Evolutionary conservation across 2,113 vertebrate genomes (phyloP).

Genomic region (Hippolais icterina): DNA sequence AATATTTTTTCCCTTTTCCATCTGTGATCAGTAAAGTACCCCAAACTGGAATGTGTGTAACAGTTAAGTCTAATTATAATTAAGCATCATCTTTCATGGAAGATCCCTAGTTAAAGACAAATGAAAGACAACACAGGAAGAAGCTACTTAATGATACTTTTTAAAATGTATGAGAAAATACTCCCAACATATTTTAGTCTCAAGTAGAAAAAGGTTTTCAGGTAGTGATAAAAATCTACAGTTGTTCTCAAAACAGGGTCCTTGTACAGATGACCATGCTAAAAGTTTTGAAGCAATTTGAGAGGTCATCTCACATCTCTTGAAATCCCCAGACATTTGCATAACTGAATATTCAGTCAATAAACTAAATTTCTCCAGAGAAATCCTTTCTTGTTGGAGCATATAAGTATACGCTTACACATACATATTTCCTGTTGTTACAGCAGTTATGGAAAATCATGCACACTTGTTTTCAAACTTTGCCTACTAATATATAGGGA

Average conservation of each 20-base stretch:
- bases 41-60: neutral
- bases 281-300: neutral
- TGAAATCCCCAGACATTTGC: neutral
- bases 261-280: neutral
- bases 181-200: neutral
- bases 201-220: neutral
- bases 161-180: neutral
- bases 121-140: neutral
- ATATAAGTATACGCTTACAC: rapidly evolving
- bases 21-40: neutral
- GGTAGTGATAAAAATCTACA: neutral
- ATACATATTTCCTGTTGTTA: neutral
- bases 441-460: neutral
- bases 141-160: neutral
- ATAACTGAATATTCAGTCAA: neutral
- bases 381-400: neutral
- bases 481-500: rapidly evolving
- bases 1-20: neutral
- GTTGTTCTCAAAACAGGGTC: neutral
- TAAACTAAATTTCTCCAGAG: neutral
- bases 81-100: neutral
- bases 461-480: neutral
- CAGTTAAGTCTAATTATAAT: neutral
- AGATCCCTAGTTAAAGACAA: neutral
- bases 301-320: neutral